These are phyloP conservation scores for Trematomus loennbergii DNA, from an alignment of 2,113 vertebrate species.

Conservation along the genomic window DNA sequence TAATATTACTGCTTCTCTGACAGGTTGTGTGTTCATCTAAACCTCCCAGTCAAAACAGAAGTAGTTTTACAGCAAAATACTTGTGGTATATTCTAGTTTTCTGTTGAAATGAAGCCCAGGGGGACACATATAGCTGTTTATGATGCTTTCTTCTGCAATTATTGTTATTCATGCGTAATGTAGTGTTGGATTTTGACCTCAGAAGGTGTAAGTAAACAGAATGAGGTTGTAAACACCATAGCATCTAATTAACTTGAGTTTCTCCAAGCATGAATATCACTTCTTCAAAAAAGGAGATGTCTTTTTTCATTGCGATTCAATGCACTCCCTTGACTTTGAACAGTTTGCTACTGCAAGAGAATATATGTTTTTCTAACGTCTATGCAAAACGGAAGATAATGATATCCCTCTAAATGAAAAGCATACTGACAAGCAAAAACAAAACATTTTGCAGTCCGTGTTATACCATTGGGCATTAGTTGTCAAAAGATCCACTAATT, in stretches of 20 bases:
- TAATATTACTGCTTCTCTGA: slow-evolving; percentile 3
- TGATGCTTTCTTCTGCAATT: slow-evolving; percentile 24
- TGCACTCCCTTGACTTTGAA: slow-evolving; percentile 2
- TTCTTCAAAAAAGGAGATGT: slow-evolving; percentile 16
- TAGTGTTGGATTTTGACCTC: slow-evolving; percentile 29
- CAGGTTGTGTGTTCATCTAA: slow-evolving; percentile 27
- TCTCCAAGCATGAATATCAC: slow-evolving; percentile 15
- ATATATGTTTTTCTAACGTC: background rate
- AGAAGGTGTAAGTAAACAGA: slow-evolving; percentile 28
- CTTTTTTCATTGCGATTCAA: slow-evolving; percentile 16
- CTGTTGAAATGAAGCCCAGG: background rate
- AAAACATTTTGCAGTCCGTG: slow-evolving; percentile 39
- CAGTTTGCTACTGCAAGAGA: background rate
- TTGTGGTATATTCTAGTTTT: background rate
- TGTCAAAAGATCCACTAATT: slow-evolving; percentile 65
- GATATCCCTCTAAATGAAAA: slow-evolving; percentile 29
- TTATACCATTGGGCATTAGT: slow-evolving; percentile 35
- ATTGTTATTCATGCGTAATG: slow-evolving; percentile 7
- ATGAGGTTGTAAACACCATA: slow-evolving; percentile 28
- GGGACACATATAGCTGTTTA: slow-evolving; percentile 8
- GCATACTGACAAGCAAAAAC: slow-evolving; percentile 20
- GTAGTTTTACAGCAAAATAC: background rate
- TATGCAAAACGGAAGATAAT: slow-evolving; percentile 25
- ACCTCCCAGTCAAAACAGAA: slow-evolving; percentile 18
- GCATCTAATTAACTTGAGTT: slow-evolving; percentile 42